These are phyloP conservation scores for Tauraco erythrolophus DNA, from an alignment of 2,113 vertebrate genomes.

Conservation along the genomic window DNA sequence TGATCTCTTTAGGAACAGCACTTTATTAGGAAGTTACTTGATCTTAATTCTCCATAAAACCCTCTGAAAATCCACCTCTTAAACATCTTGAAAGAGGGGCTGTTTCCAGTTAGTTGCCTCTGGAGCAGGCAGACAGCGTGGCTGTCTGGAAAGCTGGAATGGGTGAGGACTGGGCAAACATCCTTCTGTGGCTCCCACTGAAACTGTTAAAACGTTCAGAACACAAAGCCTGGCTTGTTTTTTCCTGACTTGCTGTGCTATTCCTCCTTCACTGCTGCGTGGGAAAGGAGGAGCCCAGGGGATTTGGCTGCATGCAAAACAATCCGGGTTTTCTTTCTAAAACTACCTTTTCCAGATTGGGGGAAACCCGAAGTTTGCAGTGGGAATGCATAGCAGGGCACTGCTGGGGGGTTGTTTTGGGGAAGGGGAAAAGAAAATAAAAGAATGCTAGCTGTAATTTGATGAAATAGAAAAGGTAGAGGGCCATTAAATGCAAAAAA, in stretches of 20 bases:
- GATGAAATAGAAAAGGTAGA: not conserved
- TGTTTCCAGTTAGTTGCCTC: not conserved
- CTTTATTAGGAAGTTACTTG: too few species aligned
- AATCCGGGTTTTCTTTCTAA: fast-evolving
- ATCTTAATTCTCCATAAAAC: too few species aligned
- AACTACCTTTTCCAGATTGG: not conserved
- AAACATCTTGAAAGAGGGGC: not conserved
- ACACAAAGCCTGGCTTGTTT: not conserved
- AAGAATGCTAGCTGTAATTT: not conserved
- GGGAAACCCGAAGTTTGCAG: not conserved
- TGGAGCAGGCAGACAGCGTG: not conserved
- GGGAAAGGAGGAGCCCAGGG: not conserved
- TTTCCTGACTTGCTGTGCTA: not conserved
- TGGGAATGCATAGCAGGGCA: not conserved
- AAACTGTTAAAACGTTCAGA: not conserved
- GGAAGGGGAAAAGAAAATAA: not conserved
- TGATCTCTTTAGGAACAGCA: too few species aligned
- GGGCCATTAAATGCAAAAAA: fast-evolving
- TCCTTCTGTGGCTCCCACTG: not conserved
- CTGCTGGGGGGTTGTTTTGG: fast-evolving
- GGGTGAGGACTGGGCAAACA: not conserved
- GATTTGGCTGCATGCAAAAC: not conserved
- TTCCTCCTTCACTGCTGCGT: not conserved
- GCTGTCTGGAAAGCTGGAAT: not conserved
- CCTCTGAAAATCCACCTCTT: too few species aligned